Percentiles rank a stretch among this genome's conserved stretches.
Evolutionary conservation across 2,888 invertebrate genomes (phyloP).

Genomic region (Ditylenchus weischeri): DNA sequence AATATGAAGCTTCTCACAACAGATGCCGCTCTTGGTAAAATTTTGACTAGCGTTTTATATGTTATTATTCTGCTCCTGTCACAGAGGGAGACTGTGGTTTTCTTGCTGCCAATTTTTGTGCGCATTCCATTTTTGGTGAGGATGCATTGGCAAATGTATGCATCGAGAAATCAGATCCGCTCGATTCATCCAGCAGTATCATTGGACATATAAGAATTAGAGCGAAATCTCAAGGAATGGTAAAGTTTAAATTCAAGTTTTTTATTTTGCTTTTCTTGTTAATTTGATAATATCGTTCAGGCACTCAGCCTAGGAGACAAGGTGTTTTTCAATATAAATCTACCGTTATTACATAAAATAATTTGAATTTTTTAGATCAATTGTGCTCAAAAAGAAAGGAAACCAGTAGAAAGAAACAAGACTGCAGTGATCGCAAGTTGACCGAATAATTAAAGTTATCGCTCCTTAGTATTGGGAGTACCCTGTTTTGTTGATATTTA

Average conservation of each 20-base stretch:
- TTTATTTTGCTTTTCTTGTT: no score
- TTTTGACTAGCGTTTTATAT: background rate
- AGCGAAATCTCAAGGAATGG: constrained; percentile 99
- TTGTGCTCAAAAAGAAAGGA: constrained; percentile 22
- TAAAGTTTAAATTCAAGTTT: constrained; percentile 64
- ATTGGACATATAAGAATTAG: constrained; percentile 94
- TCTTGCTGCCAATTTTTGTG: constrained; percentile 99
- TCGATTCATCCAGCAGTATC: constrained; percentile 73
- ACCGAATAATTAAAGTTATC: constrained; percentile 3
- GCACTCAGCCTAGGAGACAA: constrained; percentile 24
- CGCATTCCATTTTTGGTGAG: constrained; percentile 77
- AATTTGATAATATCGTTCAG: no score
- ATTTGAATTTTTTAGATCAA: constrained; percentile 20
- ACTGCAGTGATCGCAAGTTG: background rate
- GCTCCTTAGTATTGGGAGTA: background rate
- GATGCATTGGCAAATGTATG: constrained; percentile 97
- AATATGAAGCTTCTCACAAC: constrained; percentile 99
- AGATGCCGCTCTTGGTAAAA: constrained; percentile 66
- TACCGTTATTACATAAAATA: background rate
- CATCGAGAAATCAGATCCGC: constrained; percentile 74
- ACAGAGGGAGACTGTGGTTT: constrained; percentile 87
- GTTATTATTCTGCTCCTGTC: no score
- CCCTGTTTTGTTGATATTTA: no score
- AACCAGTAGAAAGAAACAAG: constrained; percentile 19
- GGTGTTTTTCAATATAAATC: background rate